Conservation (phyloP, 2,888 invertebrate genomes). For the Perithous albicinctus region DNA sequence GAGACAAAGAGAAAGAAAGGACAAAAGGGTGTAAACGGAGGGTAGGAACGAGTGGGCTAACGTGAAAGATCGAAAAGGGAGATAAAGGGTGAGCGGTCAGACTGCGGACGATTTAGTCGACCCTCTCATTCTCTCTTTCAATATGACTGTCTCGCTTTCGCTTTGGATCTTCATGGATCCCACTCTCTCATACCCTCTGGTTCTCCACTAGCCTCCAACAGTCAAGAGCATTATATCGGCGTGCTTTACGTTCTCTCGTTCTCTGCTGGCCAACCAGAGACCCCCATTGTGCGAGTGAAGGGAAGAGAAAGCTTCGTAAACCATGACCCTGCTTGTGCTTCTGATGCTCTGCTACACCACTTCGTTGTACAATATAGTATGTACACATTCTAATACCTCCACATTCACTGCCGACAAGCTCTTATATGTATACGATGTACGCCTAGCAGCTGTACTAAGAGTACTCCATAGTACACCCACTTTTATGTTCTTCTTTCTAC, state of each 20-base stretch:
- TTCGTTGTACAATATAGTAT: neutral
- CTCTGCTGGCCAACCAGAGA: neutral
- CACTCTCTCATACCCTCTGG: conserved; percentile 7
- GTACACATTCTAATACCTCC: neutral
- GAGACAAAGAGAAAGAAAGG: conserved; percentile 12
- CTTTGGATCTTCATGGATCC: conserved; percentile 25
- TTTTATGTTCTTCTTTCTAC: conserved; percentile 25
- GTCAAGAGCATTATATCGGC: conserved; percentile 50
- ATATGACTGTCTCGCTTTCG: neutral
- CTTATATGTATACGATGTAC: neutral
- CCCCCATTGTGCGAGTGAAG: conserved; percentile 54
- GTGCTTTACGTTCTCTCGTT: conserved; percentile 40
- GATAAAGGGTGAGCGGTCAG: conserved; percentile 66
- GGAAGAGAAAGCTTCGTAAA: conserved; percentile 53
- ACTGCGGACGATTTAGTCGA: conserved; percentile 59
- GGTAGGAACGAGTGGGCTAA: conserved; percentile 35
- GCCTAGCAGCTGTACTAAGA: conserved; percentile 6
- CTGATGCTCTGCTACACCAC: conserved; percentile 24
- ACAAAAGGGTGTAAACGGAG: conserved; percentile 14
- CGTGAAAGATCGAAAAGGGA: conserved; percentile 27
- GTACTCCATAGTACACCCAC: conserved; percentile 17
- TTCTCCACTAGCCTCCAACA: conserved; percentile 13
- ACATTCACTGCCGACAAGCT: neutral
- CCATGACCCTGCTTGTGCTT: conserved; percentile 36
- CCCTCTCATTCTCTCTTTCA: conserved; percentile 2